A percentile compares a stretch with the other conserved stretches of the same genome.
These are phyloP conservation scores for Deroplatys truncata DNA, from an alignment of 2,888 invertebrate genomes.

Conservation along the genomic window DNA sequence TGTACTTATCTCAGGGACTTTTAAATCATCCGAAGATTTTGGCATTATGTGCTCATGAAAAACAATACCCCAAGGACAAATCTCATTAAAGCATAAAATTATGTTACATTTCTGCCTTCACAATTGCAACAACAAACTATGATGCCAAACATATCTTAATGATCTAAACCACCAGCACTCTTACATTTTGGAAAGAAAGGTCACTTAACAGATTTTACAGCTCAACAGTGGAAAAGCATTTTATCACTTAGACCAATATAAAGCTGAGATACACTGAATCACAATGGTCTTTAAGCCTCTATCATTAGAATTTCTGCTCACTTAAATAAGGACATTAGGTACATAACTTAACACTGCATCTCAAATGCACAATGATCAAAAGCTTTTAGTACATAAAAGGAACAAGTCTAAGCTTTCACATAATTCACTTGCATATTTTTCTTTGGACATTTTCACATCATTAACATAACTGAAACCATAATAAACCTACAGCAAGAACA, in stretches of 20 bases:
- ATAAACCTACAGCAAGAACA: no score
- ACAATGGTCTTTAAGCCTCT: neutral
- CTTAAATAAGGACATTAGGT: neutral
- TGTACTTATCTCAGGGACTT: neutral
- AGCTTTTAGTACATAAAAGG: no score
- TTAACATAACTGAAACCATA: no score
- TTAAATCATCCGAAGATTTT: no score
- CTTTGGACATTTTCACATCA: no score
- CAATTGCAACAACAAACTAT: neutral
- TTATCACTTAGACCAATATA: neutral
- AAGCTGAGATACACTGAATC: neutral
- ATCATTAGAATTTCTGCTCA: neutral
- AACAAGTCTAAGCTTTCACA: no score
- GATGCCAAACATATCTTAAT: neutral
- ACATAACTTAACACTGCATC: neutral
- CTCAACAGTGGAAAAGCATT: neutral
- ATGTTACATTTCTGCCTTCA: neutral
- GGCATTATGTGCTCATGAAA: no score
- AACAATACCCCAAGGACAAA: no score
- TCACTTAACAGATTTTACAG: neutral
- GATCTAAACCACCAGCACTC: neutral
- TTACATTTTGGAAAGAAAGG: neutral
- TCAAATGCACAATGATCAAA: neutral
- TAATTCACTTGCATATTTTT: no score
- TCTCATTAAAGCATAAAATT: no score